Evolutionary conservation across 2,797 vertebrate genomes (phyloP).

Genomic region (Brachyalestes nurse): DNA sequence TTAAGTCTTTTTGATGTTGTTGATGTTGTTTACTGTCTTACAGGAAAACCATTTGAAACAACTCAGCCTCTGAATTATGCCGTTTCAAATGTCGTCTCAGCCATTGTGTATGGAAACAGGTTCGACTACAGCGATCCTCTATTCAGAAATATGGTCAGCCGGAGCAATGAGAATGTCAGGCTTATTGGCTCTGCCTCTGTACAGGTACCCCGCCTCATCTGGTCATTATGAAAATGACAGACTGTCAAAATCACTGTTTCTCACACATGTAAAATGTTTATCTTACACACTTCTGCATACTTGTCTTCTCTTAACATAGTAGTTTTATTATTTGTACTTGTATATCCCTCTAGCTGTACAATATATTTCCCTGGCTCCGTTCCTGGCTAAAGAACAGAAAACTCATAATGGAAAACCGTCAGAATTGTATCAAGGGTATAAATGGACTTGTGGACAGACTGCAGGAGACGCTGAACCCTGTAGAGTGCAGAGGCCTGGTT

Average conservation of each 20-base stretch:
- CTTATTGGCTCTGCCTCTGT: conserved; percentile 53
- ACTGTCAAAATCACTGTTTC: neutral
- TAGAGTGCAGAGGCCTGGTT: conserved; percentile 54
- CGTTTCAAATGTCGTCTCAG: conserved; percentile 74
- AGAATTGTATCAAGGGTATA: conserved; percentile 28
- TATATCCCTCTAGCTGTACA: conserved; percentile 56
- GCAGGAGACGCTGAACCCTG: conserved; percentile 36
- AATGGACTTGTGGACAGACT: conserved; percentile 25
- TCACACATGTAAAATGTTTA: neutral
- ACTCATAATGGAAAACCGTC: conserved; percentile 22
- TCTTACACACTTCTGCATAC: neutral
- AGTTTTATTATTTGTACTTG: neutral
- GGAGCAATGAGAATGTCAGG: conserved; percentile 54
- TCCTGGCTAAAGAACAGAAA: conserved; percentile 35
- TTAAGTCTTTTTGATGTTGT: no score
- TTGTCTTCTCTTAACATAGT: neutral
- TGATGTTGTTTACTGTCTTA: no score
- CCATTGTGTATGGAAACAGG: conserved; percentile 73
- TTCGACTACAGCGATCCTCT: conserved; percentile 72
- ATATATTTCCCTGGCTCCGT: conserved; percentile 56
- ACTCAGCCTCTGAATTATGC: conserved; percentile 59
- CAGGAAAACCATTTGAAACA: conserved; percentile 60
- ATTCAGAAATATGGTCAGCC: conserved; percentile 64
- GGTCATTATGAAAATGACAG: neutral
- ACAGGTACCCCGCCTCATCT: conserved; percentile 51